phyloP scores from a whole-genome alignment of 2,113 vertebrate species.

The Pollimyrus isidori region DNA sequence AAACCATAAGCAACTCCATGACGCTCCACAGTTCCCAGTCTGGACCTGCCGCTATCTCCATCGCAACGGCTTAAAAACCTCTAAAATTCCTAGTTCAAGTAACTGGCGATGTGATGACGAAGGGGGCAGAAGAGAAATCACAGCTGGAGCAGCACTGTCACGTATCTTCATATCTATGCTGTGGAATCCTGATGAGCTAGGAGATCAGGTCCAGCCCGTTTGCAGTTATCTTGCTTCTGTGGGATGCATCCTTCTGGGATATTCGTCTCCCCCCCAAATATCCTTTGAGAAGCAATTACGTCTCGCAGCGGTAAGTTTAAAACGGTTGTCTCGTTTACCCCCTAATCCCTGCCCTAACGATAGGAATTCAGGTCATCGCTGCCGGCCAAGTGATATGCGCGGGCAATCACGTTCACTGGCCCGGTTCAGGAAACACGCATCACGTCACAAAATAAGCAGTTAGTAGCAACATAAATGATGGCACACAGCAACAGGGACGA shows the following conservation, averaged over 20 bases:
- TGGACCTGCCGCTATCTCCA: not conserved
- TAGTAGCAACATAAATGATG: conserved; percentile 15
- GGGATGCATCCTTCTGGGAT: not conserved
- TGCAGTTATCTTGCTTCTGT: not conserved
- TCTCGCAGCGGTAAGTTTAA: conserved; percentile 41
- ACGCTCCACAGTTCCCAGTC: not conserved
- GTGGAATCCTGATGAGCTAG: not conserved
- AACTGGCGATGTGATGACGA: not conserved
- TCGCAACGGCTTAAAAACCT: too few species aligned
- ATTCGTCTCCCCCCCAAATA: not conserved
- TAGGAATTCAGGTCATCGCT: not conserved
- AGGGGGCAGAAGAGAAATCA: not conserved
- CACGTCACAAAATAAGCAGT: conserved; percentile 25
- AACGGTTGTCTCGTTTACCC: conserved; percentile 48
- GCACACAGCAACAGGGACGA: not conserved
- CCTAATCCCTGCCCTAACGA: not conserved
- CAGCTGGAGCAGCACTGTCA: not conserved
- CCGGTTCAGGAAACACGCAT: not conserved
- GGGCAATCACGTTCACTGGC: not conserved
- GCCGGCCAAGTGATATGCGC: not conserved
- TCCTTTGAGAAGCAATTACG: not conserved
- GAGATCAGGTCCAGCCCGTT: not conserved
- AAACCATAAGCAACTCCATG: not conserved
- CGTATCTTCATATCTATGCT: not conserved
- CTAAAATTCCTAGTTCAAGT: not conserved